A percentile compares a stretch with the other conserved stretches of the same genome.
Conservation (phyloP, 2,888 invertebrate species). For the Leucania comma region DNA sequence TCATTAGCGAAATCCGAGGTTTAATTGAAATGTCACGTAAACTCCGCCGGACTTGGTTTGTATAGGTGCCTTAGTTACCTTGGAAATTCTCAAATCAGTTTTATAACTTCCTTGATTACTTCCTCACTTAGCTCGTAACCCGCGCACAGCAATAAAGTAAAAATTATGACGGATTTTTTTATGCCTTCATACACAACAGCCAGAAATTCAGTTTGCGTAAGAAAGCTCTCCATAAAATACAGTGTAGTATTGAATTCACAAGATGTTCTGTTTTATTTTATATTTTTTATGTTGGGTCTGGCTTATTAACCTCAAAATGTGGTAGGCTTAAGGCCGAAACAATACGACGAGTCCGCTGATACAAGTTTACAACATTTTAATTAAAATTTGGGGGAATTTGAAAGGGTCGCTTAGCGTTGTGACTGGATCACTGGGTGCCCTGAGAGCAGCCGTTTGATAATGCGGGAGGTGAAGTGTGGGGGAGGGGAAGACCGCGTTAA, state of each 20-base stretch:
- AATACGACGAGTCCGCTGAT: slow-evolving; percentile 69
- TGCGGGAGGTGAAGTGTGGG: slow-evolving; percentile 51
- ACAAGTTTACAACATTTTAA: slow-evolving; percentile 81
- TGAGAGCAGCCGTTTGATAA: slow-evolving; percentile 68
- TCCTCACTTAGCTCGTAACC: slow-evolving; percentile 57
- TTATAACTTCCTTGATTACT: slow-evolving; percentile 64
- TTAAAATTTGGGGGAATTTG: slow-evolving; percentile 83
- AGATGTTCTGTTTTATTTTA: slow-evolving; percentile 34
- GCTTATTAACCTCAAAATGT: slow-evolving; percentile 53
- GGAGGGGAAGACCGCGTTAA: slow-evolving; percentile 70
- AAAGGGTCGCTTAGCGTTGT: slow-evolving; percentile 81
- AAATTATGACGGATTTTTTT: slow-evolving; percentile 53
- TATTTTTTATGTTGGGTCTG: slow-evolving; percentile 36
- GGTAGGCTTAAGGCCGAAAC: slow-evolving; percentile 63
- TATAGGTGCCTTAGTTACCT: slow-evolving; percentile 63
- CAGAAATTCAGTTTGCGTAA: slow-evolving; percentile 32
- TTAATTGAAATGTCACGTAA: slow-evolving; percentile 84
- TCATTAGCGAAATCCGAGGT: slow-evolving; percentile 80
- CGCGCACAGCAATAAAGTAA: slow-evolving; percentile 49
- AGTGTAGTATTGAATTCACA: slow-evolving; percentile 32
- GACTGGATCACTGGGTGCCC: slow-evolving; percentile 77
- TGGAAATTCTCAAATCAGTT: slow-evolving; percentile 62
- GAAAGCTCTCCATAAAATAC: slow-evolving; percentile 40
- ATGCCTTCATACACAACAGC: slow-evolving; percentile 41
- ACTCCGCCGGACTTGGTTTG: slow-evolving; percentile 68